Conservation (phyloP, 1,140 invertebrate species). For the Sinella curviseta region DNA sequence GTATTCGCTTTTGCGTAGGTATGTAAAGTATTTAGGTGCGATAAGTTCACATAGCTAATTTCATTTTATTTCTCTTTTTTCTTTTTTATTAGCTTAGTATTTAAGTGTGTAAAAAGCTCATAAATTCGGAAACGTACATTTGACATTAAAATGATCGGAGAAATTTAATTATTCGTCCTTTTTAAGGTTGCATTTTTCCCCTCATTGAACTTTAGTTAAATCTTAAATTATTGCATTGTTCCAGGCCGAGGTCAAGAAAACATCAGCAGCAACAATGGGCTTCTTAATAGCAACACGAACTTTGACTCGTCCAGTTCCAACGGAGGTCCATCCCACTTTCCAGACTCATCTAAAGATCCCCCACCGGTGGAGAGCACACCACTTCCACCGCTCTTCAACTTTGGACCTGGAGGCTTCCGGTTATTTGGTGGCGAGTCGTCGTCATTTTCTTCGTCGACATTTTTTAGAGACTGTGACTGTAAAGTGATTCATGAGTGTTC, state of each 20-base stretch:
- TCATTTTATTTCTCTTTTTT: no score
- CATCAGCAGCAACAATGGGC: background rate
- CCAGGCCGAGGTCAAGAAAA: background rate
- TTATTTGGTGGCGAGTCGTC: background rate
- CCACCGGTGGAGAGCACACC: background rate
- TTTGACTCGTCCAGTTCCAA: background rate
- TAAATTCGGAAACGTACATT: no score
- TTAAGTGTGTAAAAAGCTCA: no score
- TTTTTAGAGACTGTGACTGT: constrained; percentile 25
- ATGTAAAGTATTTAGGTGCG: no score
- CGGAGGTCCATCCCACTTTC: background rate
- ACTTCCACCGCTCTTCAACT: background rate
- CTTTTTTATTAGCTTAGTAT: no score
- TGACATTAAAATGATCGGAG: no score
- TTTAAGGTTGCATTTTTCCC: background rate
- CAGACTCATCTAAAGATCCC: background rate
- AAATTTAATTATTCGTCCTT: background rate
- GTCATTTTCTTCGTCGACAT: background rate
- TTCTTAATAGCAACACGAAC: background rate
- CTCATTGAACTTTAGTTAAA: background rate
- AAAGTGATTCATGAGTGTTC: constrained; percentile 26
- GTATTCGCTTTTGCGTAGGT: no score
- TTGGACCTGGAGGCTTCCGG: background rate
- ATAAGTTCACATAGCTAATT: no score
- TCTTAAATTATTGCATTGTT: background rate